These are phyloP conservation scores for Gymnothorax javanicus DNA, from an alignment of 2,797 vertebrate species.

Conservation along the genomic window DNA sequence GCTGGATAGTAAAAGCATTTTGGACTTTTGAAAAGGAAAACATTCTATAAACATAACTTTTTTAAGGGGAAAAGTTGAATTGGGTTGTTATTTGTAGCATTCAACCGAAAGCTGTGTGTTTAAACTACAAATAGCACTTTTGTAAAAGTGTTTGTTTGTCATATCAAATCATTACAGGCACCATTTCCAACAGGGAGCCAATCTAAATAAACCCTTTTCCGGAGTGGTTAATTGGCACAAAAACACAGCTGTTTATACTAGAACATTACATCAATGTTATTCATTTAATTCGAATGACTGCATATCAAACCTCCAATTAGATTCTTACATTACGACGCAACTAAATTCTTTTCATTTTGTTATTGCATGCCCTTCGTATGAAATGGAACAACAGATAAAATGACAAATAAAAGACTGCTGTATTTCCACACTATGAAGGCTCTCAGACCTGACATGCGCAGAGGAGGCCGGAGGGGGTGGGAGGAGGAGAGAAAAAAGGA, in stretches of 20 bases:
- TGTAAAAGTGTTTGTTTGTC: not conserved
- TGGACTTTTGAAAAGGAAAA: no score
- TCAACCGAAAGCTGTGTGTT: not conserved
- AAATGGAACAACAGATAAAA: not conserved
- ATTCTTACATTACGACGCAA: not conserved
- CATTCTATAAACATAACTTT: no score
- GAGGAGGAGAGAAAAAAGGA: not conserved
- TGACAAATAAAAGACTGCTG: not conserved
- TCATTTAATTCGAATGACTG: not conserved
- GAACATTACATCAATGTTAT: not conserved
- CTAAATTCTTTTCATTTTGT: not conserved
- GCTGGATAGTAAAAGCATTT: no score
- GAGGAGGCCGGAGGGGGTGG: conserved; percentile 1
- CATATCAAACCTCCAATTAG: not conserved
- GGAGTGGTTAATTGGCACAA: not conserved
- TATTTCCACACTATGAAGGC: not conserved
- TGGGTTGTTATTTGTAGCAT: no score
- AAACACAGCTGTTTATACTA: not conserved
- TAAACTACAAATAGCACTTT: not conserved
- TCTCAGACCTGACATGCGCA: not conserved
- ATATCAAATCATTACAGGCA: no score
- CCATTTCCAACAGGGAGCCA: not conserved
- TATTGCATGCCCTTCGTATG: not conserved
- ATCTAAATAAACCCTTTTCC: not conserved
- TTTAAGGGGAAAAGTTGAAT: not conserved